These are phyloP conservation scores for Furcifer pardalis DNA, from an alignment of 2,797 vertebrate species.

Conservation along the genomic window DNA sequence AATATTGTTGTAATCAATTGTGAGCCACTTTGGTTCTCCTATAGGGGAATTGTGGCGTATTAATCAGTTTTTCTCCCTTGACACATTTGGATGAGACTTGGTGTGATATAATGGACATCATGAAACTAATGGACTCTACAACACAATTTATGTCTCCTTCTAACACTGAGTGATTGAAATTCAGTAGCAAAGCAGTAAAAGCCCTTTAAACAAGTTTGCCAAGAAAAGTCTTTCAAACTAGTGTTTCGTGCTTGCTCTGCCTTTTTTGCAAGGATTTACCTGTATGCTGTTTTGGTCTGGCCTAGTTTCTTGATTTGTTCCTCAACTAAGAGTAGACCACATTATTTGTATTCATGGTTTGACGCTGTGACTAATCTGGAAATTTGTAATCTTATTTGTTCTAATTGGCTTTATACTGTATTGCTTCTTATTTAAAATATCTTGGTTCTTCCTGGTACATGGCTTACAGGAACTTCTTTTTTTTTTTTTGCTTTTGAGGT, in stretches of 20 bases:
- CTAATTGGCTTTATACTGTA: slow-evolving; percentile 58
- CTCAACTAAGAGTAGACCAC: slow-evolving; percentile 45
- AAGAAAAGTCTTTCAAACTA: not conserved
- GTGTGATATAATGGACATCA: too few species aligned
- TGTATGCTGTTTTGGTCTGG: slow-evolving; percentile 46
- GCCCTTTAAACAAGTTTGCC: not conserved
- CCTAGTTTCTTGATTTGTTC: slow-evolving; percentile 56
- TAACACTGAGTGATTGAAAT: not conserved
- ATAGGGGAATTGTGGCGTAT: too few species aligned
- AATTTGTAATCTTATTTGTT: slow-evolving; percentile 67
- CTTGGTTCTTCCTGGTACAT: slow-evolving; percentile 61
- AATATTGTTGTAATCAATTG: too few species aligned
- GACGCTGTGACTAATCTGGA: slow-evolving; percentile 68
- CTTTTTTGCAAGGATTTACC: slow-evolving; percentile 20
- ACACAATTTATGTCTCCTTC: not conserved
- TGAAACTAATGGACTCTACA: not conserved
- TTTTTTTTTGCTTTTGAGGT: slow-evolving; percentile 55
- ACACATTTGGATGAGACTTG: not conserved
- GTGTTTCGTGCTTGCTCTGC: not conserved
- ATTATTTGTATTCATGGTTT: slow-evolving; percentile 63
- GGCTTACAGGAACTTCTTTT: slow-evolving; percentile 57
- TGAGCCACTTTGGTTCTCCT: too few species aligned
- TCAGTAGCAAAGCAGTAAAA: not conserved
- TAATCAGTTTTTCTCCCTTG: not conserved
- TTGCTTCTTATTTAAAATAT: slow-evolving; percentile 65